Conservation (phyloP, 2,113 vertebrate species). For the Corydoras maculifer region DNA sequence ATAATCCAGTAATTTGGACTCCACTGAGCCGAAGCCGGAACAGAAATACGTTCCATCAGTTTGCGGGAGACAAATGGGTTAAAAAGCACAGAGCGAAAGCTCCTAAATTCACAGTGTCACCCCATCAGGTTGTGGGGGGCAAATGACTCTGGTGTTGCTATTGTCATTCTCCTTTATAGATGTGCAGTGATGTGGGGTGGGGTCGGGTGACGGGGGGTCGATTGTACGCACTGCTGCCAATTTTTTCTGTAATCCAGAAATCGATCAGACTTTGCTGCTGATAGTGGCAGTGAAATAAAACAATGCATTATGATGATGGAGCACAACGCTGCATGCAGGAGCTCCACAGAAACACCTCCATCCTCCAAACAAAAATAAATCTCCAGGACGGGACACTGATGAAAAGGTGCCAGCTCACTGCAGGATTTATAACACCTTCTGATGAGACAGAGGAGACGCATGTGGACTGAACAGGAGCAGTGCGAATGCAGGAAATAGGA, state of each 20-base stretch:
- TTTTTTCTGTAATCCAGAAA: constrained; percentile 9
- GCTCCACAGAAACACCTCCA: neutral
- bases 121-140: neutral
- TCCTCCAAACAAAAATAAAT: constrained; percentile 26
- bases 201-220: too few relatives aligned
- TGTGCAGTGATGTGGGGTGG: neutral
- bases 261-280: constrained; percentile 32
- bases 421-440: constrained; percentile 19
- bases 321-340: constrained; percentile 9
- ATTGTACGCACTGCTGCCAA: neutral
- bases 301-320: constrained; percentile 31
- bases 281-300: constrained; percentile 19
- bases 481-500: neutral
- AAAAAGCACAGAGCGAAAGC: constrained; percentile 17
- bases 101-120: neutral
- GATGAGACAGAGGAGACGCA: neutral
- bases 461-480: neutral
- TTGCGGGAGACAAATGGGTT: constrained; percentile 18
- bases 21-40: constrained; percentile 13
- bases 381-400: neutral
- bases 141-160: neutral
- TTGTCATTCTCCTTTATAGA: neutral
- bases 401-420: constrained; percentile 27
- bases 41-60: neutral
- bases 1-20: constrained; percentile 39